A percentile compares a stretch with the other conserved stretches of the same genome.
These are phyloP conservation scores for Drosophila tropicalis DNA, from an alignment of 1,140 invertebrate species.

Conservation along the genomic window DNA sequence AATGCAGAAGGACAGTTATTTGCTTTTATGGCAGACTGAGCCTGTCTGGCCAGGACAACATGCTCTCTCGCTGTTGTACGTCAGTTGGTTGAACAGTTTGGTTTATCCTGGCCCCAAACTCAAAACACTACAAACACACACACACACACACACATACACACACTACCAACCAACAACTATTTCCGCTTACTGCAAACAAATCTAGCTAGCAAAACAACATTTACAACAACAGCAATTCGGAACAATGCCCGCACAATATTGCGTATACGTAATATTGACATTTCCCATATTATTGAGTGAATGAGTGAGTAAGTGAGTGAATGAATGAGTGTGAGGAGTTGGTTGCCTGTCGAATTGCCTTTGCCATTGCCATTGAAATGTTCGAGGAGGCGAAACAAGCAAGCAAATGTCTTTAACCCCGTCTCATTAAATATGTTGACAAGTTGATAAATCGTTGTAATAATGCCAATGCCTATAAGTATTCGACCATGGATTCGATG, in stretches of 20 bases:
- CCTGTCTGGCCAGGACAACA: slow-evolving; percentile 60
- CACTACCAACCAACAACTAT: slow-evolving; percentile 64
- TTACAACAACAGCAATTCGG: slow-evolving; percentile 26
- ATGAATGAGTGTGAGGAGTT: slow-evolving; percentile 18
- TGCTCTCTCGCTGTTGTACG: slow-evolving; percentile 49
- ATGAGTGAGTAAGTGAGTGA: slow-evolving; percentile 28
- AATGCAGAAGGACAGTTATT: slow-evolving; percentile 63
- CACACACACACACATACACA: slow-evolving; percentile 19
- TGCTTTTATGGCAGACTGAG: slow-evolving; percentile 73
- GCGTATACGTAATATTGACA: slow-evolving; percentile 79
- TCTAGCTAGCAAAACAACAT: slow-evolving; percentile 68
- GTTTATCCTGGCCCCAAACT: slow-evolving; percentile 76
- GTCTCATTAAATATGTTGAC: slow-evolving; percentile 79
- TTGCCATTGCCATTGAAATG: slow-evolving; percentile 37
- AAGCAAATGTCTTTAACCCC: slow-evolving; percentile 67
- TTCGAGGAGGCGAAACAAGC: slow-evolving; percentile 21
- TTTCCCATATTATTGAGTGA: slow-evolving; percentile 70
- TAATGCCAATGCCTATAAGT: slow-evolving; percentile 28
- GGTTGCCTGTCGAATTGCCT: slow-evolving; percentile 33
- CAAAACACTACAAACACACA: slow-evolving; percentile 51
- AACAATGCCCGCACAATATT: slow-evolving; percentile 56
- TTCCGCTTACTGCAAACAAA: slow-evolving; percentile 78
- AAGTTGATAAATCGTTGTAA: slow-evolving; percentile 79
- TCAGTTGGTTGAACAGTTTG: slow-evolving; percentile 66
- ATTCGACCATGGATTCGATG: slow-evolving; percentile 13